Conservation (phyloP, 2,797 vertebrate species). For the Danio choprae region DNA sequence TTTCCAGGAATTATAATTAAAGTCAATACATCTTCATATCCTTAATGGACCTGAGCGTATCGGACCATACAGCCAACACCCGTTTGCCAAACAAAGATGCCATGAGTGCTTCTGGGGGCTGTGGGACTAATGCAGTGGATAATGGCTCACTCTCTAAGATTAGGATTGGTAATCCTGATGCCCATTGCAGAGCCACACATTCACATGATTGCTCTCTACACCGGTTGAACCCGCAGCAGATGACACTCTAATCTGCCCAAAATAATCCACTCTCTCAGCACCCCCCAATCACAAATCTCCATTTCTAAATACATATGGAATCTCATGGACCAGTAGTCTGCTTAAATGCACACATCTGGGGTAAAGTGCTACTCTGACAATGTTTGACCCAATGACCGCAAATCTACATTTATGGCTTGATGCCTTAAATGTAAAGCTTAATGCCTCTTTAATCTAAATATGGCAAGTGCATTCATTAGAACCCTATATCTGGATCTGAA, state of each 20-base stretch:
- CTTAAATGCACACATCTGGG: conserved; percentile 37
- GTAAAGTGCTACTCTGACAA: conserved; percentile 12
- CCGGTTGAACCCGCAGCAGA: conserved; percentile 64
- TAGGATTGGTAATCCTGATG: conserved; percentile 61
- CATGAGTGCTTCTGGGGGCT: not conserved
- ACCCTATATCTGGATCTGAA: not conserved
- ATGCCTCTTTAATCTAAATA: conserved; percentile 37
- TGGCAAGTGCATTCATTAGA: not conserved
- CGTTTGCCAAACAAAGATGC: conserved; percentile 23
- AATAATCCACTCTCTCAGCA: conserved; percentile 65
- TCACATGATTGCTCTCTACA: conserved; percentile 67
- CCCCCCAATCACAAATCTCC: conserved; percentile 33
- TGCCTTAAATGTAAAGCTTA: too few species aligned
- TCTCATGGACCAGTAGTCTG: conserved; percentile 12
- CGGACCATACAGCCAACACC: not conserved
- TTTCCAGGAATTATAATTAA: not conserved
- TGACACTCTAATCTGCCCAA: conserved; percentile 68
- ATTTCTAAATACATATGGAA: conserved; percentile 49
- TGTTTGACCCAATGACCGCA: conserved; percentile 31
- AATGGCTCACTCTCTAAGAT: conserved; percentile 74
- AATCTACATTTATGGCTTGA: conserved; percentile 19
- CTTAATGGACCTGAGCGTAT: not conserved
- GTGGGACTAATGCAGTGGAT: conserved; percentile 70
- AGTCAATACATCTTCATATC: conserved; percentile 1
- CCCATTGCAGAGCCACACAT: conserved; percentile 49